phyloP scores from a whole-genome alignment of 2,888 invertebrate species.

The Acholoe squamosa region DNA sequence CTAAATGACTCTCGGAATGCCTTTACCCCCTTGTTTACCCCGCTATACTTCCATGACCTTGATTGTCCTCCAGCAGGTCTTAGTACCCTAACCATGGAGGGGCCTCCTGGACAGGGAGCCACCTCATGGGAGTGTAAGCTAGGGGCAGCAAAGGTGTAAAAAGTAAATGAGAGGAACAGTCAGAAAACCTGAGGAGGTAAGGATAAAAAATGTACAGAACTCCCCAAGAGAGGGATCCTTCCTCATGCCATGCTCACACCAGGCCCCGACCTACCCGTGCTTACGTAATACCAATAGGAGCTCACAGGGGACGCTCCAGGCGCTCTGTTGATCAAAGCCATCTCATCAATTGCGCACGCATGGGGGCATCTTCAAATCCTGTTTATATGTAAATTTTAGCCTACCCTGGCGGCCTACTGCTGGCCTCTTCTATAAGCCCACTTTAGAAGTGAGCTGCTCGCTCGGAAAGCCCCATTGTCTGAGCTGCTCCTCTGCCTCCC shows the following conservation, averaged over 20 bases:
- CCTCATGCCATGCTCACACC: no score
- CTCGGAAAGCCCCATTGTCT: slow-evolving; percentile 3
- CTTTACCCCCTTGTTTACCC: no score
- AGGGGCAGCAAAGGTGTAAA: no score
- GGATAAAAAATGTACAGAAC: not conserved
- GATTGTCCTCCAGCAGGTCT: no score
- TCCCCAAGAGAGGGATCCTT: not conserved
- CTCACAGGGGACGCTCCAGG: slow-evolving; percentile 40
- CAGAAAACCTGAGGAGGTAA: not conserved
- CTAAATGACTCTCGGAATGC: no score
- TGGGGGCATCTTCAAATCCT: slow-evolving; percentile 24
- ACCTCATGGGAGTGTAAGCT: no score
- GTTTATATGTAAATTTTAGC: slow-evolving; percentile 34
- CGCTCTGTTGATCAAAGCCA: slow-evolving; percentile 46
- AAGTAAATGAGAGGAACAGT: no score
- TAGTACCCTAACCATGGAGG: no score
- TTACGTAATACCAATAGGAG: slow-evolving; percentile 33
- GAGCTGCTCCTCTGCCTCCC: not conserved
- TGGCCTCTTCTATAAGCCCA: not conserved
- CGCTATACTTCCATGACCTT: no score
- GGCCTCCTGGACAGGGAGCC: no score
- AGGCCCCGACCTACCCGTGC: not conserved
- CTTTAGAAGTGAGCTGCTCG: slow-evolving; percentile 29
- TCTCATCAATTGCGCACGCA: slow-evolving; percentile 33
- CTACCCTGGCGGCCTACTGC: not conserved